Evolutionary conservation across 2,888 invertebrate genomes (phyloP), one percentile per base, ranked within the genome.

Genomic region (Thymelicus acteon): DNA sequence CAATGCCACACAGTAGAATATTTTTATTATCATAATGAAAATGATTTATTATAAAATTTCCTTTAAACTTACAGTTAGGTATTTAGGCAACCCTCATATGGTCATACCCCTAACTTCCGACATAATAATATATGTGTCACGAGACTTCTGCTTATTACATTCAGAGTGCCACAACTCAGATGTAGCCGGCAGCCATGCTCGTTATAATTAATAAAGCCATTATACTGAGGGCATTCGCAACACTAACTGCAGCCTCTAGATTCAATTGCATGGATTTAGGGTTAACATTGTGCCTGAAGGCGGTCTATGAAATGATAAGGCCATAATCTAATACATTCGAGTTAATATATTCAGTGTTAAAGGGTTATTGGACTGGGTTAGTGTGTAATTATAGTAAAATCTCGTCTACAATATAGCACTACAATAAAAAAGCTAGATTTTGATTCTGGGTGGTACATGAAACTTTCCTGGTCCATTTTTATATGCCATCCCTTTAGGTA

Each of bases 191-290:
- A 63, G 48, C 57, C 60, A 31, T 62, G 47, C 69, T 63, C 57
- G 48, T 63, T 69, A 48, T 69, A 63, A 69, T 69, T 69, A 69
- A 69, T 69, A 57, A 69, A 69, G 63, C 62, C 58, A 48, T 69
- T 63, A 58, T 37, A 24, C 63, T 39, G 19, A 63, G 39, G 62
- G 58, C 57, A 24, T 58, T 69, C 48, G 63, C 69, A 63, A 63
- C 24, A 63, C 58, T 69, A 69, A 69, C 62, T 63, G 69, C 39
- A 63, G 57, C 63, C 63, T 63, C 37, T 48, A 69, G 69, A 69
- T 69, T 63, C 69, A 69, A 69, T 69, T 69, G 69, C 48, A 63
- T 58, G 63, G 63, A 69, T 69, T 69, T 69, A 69, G 69, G 62
- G 58, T 49, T 57, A 69, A 63, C 62, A 69, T 69, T 69, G 57